These are phyloP conservation scores for Dendrolimus kikuchii DNA, from an alignment of 1,140 invertebrate genomes.

Conservation along the genomic window DNA sequence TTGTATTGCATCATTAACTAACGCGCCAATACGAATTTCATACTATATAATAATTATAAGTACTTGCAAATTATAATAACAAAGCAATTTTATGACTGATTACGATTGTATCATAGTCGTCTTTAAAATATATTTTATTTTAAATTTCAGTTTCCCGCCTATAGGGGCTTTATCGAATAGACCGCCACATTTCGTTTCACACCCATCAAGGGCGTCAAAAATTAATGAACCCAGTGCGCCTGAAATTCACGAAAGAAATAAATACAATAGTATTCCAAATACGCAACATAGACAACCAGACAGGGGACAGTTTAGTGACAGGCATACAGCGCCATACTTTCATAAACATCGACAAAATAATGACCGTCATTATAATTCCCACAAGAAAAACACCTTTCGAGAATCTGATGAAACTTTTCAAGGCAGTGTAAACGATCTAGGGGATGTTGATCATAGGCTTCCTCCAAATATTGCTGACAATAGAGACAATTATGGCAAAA, in stretches of 20 bases:
- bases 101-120: neutral
- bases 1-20: conserved; percentile 17
- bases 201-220: conserved; percentile 16
- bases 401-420: conserved; percentile 17
- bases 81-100: neutral
- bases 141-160: conserved; percentile 43
- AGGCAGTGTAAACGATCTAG: conserved; percentile 42
- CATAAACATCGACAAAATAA: too few species aligned
- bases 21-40: conserved; percentile 20
- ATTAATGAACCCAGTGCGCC: conserved; percentile 19
- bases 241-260: conserved; percentile 23
- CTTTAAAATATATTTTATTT: conserved; percentile 7
- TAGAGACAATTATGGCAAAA: conserved; percentile 8
- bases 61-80: neutral
- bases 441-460: conserved; percentile 49
- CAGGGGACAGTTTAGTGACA: too few species aligned
- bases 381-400: conserved; percentile 18
- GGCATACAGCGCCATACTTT: too few species aligned
- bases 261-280: conserved; percentile 20
- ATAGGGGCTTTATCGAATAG: conserved; percentile 27
- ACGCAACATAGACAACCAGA: too few species aligned
- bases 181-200: conserved; percentile 12
- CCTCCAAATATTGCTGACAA: conserved; percentile 4
- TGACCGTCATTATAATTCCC: too few species aligned
- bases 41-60: conserved; percentile 6